Conservation (phyloP, 2,113 vertebrate genomes). For the Petrocephalus zakoni region DNA sequence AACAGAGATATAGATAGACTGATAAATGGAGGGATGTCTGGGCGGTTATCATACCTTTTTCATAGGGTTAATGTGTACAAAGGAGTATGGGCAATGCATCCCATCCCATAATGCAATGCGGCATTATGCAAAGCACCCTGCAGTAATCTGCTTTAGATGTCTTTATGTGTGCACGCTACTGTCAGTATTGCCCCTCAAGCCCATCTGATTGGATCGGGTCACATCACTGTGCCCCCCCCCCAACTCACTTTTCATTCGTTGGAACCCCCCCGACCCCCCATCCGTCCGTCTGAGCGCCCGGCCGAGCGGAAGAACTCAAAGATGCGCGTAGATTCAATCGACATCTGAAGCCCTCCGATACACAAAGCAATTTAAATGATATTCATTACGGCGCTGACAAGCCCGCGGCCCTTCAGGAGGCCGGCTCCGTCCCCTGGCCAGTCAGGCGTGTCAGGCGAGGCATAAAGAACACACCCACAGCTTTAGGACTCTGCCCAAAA, state of each 20-base stretch:
- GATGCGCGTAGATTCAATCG: slow-evolving; percentile 99
- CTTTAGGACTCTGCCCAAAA: slow-evolving; percentile 56
- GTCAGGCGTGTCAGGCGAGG: slow-evolving; percentile 69
- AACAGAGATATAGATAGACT: background rate
- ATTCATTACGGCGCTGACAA: slow-evolving; percentile 99
- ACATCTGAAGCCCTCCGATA: slow-evolving; percentile 99
- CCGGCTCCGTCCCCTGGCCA: slow-evolving; percentile 77
- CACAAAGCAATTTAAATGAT: slow-evolving; percentile 99
- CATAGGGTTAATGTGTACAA: slow-evolving; percentile 21
- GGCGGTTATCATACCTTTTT: slow-evolving; percentile 13
- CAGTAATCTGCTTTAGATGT: background rate
- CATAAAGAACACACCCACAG: slow-evolving; percentile 39
- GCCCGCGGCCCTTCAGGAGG: slow-evolving; percentile 93
- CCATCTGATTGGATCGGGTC: slow-evolving; percentile 83
- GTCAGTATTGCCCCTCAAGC: slow-evolving; percentile 84
- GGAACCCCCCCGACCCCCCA: slow-evolving; percentile 57
- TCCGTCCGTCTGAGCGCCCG: slow-evolving; percentile 74
- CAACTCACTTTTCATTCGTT: slow-evolving; percentile 91
- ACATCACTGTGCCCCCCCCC: slow-evolving; percentile 80
- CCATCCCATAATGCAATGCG: background rate
- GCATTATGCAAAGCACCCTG: background rate
- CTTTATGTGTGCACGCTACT: slow-evolving; percentile 42
- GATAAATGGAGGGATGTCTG: background rate
- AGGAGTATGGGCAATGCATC: background rate
- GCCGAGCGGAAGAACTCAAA: slow-evolving; percentile 98